Base-by-base conservation (phyloP, 2,888 invertebrate species). In the Idaea aversata region DNA sequence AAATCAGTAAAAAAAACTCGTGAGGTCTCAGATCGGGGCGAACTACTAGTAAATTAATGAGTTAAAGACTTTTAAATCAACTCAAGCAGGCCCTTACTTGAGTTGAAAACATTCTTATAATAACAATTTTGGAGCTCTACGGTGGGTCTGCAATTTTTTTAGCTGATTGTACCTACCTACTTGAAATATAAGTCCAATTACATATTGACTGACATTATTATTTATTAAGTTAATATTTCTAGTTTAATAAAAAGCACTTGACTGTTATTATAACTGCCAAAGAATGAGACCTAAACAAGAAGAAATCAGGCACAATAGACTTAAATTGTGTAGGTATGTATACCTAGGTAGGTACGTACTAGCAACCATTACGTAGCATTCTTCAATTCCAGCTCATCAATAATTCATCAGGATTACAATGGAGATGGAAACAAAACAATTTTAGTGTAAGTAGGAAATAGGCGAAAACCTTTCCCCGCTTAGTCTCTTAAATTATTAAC, bases 401-500 rank as follows among this genome's bases (percentile, higher is more conserved):
- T 85, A 79, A 84, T 85, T 82, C 77, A 86, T 75, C 61, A 70
- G 75, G 74, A 84, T 80, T 82, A 79, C 81, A 84, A 75, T 81
- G 77, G 78, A 78, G 79, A 84, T 86, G 77, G 84, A 80, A 85
- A 86, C 84, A 84, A 87, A 86, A 87, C 86, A 87, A 86, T 88
- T 86, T 87, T 85, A 87, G 82, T 86, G 82, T 84, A 83, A 85
- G 84, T 82, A 85, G 84, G 87, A 86, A 90, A 88, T 88, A 86
- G 87, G 82, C 81, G 80, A 76, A 81, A 82, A 84, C 83, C 81
- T 81, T 80, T 80, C 82, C 83, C 79, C 87, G 85, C 86, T 90
- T 88, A 89, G 89, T 87, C 89, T 87, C 85, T 79, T 93, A 87
- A 91, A 92, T 91, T 92, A 93, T 93, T 91, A 91, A 93, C 90